A percentile compares a stretch with the other conserved stretches of the same genome.
These are phyloP conservation scores for Pelodytes ibericus DNA, from an alignment of 2,797 vertebrate genomes.

Conservation along the genomic window DNA sequence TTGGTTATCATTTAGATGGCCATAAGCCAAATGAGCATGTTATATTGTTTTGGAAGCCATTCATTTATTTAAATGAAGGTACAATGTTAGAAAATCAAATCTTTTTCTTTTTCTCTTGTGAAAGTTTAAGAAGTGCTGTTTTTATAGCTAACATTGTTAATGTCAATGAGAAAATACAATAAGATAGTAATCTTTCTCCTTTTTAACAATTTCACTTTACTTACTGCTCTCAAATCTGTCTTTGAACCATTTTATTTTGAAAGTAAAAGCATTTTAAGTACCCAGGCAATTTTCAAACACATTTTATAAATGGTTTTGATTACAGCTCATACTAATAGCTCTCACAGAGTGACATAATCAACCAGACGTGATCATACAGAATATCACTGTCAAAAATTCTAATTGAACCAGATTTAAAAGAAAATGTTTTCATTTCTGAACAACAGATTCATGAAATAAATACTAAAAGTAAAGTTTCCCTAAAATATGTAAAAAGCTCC, in stretches of 20 bases:
- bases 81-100: background rate
- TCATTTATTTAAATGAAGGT: background rate
- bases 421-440: too few relatives aligned
- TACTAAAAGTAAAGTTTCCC: background rate
- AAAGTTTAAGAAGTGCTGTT: background rate
- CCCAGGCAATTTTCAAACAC: background rate
- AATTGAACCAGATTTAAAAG: background rate
- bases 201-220: background rate
- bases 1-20: background rate
- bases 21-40: background rate
- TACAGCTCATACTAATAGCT: background rate
- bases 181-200: background rate
- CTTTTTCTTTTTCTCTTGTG: background rate
- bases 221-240: background rate
- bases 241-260: background rate
- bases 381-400: background rate
- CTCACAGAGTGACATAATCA: conserved; percentile 6
- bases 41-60: background rate
- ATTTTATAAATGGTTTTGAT: background rate
- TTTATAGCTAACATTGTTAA: background rate
- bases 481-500: background rate
- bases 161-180: background rate
- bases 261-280: conserved; percentile 8
- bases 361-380: background rate
- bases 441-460: background rate